Percentiles rank a stretch among this genome's conserved stretches.
These are phyloP conservation scores for Dromaius novaehollandiae DNA, from an alignment of 2,113 vertebrate species.

Conservation along the genomic window DNA sequence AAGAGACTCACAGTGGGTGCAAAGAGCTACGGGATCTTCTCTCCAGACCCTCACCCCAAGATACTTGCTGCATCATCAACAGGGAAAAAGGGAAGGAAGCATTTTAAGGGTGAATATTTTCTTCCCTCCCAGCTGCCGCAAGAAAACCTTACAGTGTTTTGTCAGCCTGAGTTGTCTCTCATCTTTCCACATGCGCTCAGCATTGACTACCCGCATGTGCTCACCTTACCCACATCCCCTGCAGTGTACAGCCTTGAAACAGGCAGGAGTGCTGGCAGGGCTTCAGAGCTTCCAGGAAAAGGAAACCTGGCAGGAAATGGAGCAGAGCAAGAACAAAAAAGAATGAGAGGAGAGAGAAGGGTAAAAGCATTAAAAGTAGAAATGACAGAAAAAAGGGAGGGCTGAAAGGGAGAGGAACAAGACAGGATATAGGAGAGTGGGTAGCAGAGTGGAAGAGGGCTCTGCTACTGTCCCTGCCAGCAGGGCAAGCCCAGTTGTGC, in stretches of 20 bases:
- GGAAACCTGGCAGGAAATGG: neutral
- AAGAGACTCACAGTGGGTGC: neutral
- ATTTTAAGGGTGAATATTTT: neutral
- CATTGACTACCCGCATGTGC: neutral
- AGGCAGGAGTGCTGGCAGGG: neutral
- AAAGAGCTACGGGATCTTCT: neutral
- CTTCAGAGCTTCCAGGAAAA: neutral
- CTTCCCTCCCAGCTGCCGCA: neutral
- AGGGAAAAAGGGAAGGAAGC: fast-evolving
- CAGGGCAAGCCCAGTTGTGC: neutral
- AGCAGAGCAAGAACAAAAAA: neutral
- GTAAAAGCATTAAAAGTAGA: neutral
- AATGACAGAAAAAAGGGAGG: neutral
- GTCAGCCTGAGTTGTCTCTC: neutral
- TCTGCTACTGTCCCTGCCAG: neutral
- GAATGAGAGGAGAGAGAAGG: neutral
- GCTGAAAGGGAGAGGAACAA: neutral
- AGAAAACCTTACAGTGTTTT: neutral
- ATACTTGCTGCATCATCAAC: fast-evolving
- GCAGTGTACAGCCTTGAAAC: neutral
- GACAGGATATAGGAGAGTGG: neutral
- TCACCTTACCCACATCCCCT: neutral
- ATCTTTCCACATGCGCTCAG: no score
- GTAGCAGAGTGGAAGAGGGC: neutral
- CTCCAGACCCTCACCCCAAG: neutral